Conservation (phyloP, 2,113 vertebrate species). For the Centropus unirufus region DNA sequence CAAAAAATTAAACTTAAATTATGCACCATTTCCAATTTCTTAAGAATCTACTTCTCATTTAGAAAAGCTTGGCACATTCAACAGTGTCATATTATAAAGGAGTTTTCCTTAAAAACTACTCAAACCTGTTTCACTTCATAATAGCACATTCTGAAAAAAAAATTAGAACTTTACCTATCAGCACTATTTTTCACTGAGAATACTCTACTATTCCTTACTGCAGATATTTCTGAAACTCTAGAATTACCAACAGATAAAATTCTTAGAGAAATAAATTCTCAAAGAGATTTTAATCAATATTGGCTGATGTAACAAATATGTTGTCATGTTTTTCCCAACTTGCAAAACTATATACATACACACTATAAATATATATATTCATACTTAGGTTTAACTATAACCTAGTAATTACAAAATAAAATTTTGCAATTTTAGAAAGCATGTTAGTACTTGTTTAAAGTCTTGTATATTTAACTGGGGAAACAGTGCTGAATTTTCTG, state of each 20-base stretch:
- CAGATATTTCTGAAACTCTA: background rate
- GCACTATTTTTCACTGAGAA: background rate
- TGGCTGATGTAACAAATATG: background rate
- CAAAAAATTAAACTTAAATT: background rate
- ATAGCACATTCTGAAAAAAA: background rate
- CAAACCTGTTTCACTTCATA: background rate
- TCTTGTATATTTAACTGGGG: background rate
- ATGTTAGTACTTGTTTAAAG: background rate
- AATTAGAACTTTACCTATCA: background rate
- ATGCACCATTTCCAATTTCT: background rate
- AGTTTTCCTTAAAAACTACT: background rate
- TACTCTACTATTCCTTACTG: background rate
- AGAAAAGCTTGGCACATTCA: background rate
- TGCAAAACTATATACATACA: background rate
- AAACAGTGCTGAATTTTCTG: slow-evolving; percentile 39
- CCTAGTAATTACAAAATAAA: slow-evolving; percentile 19
- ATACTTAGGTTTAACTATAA: background rate
- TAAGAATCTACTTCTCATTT: background rate
- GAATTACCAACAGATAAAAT: background rate
- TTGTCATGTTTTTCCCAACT: background rate
- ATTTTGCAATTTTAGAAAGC: background rate
- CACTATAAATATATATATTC: background rate
- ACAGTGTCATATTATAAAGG: background rate
- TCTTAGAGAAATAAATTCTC: background rate
- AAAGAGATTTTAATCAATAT: background rate